phyloP scores from a whole-genome alignment of 1,140 invertebrate genomes.

The Nylanderia fulva region DNA sequence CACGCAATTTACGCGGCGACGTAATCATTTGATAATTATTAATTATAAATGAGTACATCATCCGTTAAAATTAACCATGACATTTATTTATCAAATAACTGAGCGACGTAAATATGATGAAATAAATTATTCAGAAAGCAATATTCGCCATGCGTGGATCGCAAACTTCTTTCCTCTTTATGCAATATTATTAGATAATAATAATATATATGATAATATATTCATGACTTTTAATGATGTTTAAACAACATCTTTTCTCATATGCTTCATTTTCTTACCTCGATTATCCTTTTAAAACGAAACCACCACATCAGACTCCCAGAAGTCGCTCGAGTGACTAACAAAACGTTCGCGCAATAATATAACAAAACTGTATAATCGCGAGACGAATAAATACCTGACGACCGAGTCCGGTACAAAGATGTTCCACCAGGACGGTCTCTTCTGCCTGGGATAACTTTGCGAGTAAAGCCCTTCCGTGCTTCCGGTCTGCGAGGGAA shows the following conservation, averaged over 20 bases:
- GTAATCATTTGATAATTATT: conserved; percentile 17
- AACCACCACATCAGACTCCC: neutral
- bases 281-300: neutral
- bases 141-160: neutral
- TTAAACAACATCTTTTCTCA: neutral
- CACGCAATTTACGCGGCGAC: neutral
- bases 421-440: conserved; percentile 94
- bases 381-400: conserved; percentile 78
- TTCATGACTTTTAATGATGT: neutral
- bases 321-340: neutral
- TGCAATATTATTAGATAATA: no score
- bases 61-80: neutral
- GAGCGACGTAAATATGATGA: neutral
- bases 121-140: neutral
- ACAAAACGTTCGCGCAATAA: neutral
- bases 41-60: conserved; percentile 1
- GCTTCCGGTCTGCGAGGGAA: conserved; percentile 82
- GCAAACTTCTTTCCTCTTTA: neutral
- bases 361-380: neutral
- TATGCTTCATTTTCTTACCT: neutral
- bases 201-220: neutral
- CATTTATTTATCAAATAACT: conserved; percentile 47
- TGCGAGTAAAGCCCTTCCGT: conserved; percentile 86
- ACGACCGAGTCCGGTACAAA: conserved; percentile 89
- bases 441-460: conserved; percentile 88